Percentiles rank a stretch among this genome's conserved stretches.
These are phyloP conservation scores for Frieseomelitta varia DNA, from an alignment of 1,140 invertebrate species.

Conservation along the genomic window DNA sequence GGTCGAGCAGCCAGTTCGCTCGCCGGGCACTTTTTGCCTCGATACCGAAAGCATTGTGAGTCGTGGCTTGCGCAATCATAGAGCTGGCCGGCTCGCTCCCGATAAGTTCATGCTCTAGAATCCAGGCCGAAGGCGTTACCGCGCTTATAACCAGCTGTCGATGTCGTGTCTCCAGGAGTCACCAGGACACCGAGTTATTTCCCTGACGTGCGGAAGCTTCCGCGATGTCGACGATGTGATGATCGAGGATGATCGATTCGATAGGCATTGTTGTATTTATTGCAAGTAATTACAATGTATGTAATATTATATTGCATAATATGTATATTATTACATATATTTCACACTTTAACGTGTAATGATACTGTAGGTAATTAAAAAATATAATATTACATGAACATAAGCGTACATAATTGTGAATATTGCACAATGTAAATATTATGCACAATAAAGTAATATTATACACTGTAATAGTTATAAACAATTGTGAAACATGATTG, in stretches of 20 bases:
- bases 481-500: no score
- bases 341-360: no score
- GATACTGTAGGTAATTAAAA: no score
- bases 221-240: background rate
- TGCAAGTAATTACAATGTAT: no score
- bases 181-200: background rate
- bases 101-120: conserved; percentile 81
- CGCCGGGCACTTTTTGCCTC: conserved; percentile 64
- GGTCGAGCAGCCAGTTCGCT: conserved; percentile 53
- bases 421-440: no score
- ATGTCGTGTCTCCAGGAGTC: conserved; percentile 56
- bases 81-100: conserved; percentile 70
- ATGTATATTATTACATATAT: no score
- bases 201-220: conserved; percentile 9
- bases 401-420: no score
- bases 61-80: conserved; percentile 77
- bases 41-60: conserved; percentile 73
- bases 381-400: no score
- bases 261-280: background rate
- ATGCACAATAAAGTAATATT: no score
- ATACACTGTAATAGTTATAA: no score
- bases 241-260: background rate
- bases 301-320: no score
- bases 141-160: conserved; percentile 70
- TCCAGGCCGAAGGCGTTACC: conserved; percentile 78